These are phyloP conservation scores for Atherinomorus stipes DNA, from an alignment of 2,113 vertebrate species.

Conservation along the genomic window DNA sequence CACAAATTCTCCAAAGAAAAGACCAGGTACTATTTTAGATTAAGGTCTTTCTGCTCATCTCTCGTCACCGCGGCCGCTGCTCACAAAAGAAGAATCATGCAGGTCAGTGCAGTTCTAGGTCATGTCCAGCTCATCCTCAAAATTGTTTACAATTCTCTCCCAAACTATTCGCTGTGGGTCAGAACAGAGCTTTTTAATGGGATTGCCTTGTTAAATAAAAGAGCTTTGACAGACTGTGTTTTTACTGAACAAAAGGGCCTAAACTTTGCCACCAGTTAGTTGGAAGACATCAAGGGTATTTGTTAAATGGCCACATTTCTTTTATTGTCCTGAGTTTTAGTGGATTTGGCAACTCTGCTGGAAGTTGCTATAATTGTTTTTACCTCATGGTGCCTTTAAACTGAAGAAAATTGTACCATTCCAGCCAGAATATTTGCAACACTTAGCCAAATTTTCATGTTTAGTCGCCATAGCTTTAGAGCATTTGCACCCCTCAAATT, in stretches of 20 bases:
- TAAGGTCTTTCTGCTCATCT: slow-evolving; percentile 41
- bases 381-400: not conserved
- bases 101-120: slow-evolving; percentile 15
- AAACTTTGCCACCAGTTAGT: not conserved
- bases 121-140: not conserved
- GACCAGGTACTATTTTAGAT: slow-evolving; percentile 20
- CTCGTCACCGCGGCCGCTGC: not conserved
- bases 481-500: not conserved
- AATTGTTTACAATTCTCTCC: slow-evolving; percentile 16
- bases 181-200: slow-evolving; percentile 11
- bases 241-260: slow-evolving; percentile 18
- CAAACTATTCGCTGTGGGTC: not conserved
- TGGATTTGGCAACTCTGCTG: slow-evolving; percentile 28
- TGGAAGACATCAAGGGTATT: not conserved
- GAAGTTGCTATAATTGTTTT: slow-evolving; percentile 20
- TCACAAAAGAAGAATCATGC: slow-evolving; percentile 3
- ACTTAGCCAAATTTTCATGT: not conserved
- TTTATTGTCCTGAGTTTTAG: slow-evolving; percentile 15
- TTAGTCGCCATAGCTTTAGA: not conserved
- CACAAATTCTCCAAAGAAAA: slow-evolving; percentile 15
- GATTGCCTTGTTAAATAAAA: slow-evolving; percentile 5
- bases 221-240: not conserved
- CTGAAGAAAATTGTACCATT: not conserved
- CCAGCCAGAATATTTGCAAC: not conserved
- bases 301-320: slow-evolving; percentile 23